phyloP scores from a whole-genome alignment of 1,140 invertebrate genomes.

The Latrodectus geometricus region DNA sequence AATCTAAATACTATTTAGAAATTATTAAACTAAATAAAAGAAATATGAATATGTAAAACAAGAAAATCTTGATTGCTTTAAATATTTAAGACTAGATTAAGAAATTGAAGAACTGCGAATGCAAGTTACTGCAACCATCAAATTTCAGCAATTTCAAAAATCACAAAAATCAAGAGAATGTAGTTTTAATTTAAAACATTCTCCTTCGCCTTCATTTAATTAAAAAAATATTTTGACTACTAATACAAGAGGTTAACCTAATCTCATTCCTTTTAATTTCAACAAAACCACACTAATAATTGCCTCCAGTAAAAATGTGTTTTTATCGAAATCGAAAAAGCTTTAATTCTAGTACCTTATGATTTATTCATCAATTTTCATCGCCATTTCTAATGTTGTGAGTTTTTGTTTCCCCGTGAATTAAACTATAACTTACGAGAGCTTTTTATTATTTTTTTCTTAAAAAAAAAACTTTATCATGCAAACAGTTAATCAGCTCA shows the following conservation, averaged over 20 bases:
- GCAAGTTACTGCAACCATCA: too few species aligned
- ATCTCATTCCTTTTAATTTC: background rate
- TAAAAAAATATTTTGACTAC: background rate
- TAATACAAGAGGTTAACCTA: background rate
- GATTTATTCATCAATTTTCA: constrained; percentile 43
- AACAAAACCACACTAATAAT: background rate
- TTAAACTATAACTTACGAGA: background rate
- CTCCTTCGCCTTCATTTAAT: background rate
- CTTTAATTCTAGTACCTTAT: constrained; percentile 22
- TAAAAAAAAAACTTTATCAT: constrained; percentile 39
- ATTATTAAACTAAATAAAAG: too few species aligned
- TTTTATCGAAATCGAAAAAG: background rate
- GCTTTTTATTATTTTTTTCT: background rate
- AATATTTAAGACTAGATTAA: too few species aligned
- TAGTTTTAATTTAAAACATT: background rate
- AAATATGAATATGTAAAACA: too few species aligned
- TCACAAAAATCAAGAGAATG: too few species aligned
- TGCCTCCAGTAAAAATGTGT: background rate
- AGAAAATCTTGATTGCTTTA: too few species aligned
- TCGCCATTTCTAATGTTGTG: background rate
- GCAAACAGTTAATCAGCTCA: constrained; percentile 58
- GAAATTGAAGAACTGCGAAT: too few species aligned
- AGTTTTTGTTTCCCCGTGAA: background rate
- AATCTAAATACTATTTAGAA: too few species aligned
- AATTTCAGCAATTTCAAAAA: too few species aligned